Conservation (phyloP, 2,113 vertebrate genomes). For the Anseranas semipalmata region DNA sequence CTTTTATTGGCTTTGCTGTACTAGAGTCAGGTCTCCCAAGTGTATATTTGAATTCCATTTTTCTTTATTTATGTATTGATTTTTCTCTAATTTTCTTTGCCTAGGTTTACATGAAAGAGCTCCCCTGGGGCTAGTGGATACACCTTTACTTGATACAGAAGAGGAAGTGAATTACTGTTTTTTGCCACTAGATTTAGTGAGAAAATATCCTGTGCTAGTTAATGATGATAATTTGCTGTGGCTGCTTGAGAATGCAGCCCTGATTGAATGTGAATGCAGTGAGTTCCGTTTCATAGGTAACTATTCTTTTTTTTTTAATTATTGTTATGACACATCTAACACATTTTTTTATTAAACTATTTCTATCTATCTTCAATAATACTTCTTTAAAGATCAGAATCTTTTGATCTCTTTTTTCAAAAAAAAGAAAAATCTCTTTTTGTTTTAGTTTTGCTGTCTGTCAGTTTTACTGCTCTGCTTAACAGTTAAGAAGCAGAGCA, state of each 20-base stretch:
- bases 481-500: background rate
- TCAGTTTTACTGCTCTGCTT: background rate
- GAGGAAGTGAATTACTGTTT: slow-evolving; percentile 77
- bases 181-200: slow-evolving; percentile 72
- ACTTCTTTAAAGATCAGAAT: background rate
- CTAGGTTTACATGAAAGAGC: slow-evolving; percentile 69
- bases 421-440: too few species aligned
- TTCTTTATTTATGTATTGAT: background rate
- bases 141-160: slow-evolving; percentile 72
- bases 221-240: slow-evolving; percentile 77
- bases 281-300: slow-evolving; percentile 80
- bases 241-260: slow-evolving; percentile 71
- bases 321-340: background rate
- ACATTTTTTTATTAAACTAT: background rate
- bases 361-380: background rate
- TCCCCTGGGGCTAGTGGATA: slow-evolving; percentile 75
- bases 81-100: background rate
- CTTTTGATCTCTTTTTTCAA: background rate
- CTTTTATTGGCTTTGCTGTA: background rate
- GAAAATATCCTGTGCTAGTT: slow-evolving; percentile 72
- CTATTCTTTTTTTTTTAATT: background rate
- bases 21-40: background rate
- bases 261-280: slow-evolving; percentile 69
- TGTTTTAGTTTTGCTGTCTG: background rate
- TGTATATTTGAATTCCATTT: background rate